phyloP scores from a whole-genome alignment of 1,140 invertebrate species.

The Ips typographus region DNA sequence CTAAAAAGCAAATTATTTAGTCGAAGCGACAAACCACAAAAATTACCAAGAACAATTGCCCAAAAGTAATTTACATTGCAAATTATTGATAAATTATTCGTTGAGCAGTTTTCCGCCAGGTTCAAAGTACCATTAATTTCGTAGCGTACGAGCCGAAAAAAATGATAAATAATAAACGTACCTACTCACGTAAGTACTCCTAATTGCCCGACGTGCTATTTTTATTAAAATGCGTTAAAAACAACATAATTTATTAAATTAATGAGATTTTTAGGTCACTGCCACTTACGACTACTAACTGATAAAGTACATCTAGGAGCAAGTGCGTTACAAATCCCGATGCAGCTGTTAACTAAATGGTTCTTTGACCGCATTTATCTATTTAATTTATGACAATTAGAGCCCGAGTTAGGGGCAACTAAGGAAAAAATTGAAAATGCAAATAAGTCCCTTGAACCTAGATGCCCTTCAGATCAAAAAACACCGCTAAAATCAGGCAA shows the following conservation, averaged over 20 bases:
- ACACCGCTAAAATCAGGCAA: conserved; percentile 6
- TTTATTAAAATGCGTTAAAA: too few species aligned
- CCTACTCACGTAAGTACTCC: neutral
- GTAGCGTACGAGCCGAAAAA: too few species aligned
- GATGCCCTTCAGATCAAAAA: conserved; percentile 1
- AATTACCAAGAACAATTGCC: conserved; percentile 1
- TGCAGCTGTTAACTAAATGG: too few species aligned
- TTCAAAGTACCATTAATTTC: conserved; percentile 5
- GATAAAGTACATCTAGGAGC: too few species aligned
- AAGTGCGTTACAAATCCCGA: too few species aligned
- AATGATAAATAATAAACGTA: conserved; percentile 7
- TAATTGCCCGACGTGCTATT: too few species aligned
- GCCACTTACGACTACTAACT: too few species aligned
- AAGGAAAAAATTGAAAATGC: neutral
- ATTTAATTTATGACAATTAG: too few species aligned
- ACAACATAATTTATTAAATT: conserved; percentile 4
- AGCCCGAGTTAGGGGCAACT: too few species aligned
- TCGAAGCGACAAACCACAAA: neutral
- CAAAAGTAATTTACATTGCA: conserved; percentile 3
- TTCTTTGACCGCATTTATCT: too few species aligned
- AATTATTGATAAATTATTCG: conserved; percentile 7
- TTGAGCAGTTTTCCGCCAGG: neutral
- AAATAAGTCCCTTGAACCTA: neutral
- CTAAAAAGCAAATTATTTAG: neutral
- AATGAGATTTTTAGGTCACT: conserved; percentile 11